These are phyloP conservation scores for Bucorvus abyssinicus DNA, from an alignment of 2,797 vertebrate genomes.

Conservation along the genomic window DNA sequence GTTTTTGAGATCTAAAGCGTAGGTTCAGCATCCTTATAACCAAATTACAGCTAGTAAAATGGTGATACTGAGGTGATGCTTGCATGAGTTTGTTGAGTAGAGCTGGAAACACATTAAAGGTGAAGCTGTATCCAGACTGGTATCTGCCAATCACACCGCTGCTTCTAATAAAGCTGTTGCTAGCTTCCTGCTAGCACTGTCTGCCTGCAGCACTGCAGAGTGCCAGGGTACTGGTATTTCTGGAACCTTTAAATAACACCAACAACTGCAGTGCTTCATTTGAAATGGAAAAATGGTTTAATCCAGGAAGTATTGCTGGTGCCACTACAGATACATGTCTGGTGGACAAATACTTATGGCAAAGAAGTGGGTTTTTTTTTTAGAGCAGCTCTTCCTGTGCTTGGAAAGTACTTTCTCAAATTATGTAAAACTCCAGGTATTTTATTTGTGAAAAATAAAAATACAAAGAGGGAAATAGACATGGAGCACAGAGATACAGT, in stretches of 20 bases:
- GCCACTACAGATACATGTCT: not conserved
- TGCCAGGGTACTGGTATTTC: not conserved
- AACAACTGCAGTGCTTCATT: not conserved
- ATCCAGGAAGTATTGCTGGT: not conserved
- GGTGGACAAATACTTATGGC: not conserved
- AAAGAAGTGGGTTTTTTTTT: not conserved
- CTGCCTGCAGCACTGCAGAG: not conserved
- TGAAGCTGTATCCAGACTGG: not conserved
- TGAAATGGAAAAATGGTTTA: not conserved
- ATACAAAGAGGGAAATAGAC: not conserved
- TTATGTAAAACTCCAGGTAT: slow-evolving; percentile 62
- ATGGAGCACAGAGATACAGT: not conserved
- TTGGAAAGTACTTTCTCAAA: slow-evolving; percentile 86
- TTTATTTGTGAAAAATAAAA: not conserved
- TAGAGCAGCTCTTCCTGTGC: slow-evolving; percentile 71
- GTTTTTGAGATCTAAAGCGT: not conserved
- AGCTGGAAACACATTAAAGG: not conserved
- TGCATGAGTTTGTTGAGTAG: not conserved
- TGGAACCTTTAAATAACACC: not conserved
- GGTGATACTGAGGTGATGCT: not conserved
- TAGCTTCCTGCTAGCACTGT: not conserved
- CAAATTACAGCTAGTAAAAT: not conserved
- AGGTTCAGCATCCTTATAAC: not conserved
- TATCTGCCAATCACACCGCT: not conserved
- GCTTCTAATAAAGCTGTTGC: not conserved